Base-by-base conservation (phyloP, 2,797 vertebrate genomes). In the Aythya fuligula region DNA sequence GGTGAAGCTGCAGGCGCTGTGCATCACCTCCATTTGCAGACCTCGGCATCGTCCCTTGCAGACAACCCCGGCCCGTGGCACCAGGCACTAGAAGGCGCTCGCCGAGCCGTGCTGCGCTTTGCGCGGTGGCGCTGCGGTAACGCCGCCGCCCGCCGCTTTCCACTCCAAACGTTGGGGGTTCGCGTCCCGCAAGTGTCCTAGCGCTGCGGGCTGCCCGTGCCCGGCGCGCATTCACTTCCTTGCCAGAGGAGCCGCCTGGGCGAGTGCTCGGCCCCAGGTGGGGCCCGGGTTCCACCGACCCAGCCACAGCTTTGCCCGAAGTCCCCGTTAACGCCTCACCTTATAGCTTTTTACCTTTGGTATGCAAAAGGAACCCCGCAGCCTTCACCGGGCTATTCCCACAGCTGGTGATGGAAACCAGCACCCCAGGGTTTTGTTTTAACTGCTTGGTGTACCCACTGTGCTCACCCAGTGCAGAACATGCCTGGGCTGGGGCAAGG, bases 121-220 rank as follows among this genome's bases (percentile, higher is more conserved):
- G 3, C 7, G 11, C 18, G 24, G 94, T 94, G 87, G 96, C 95
- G 62, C 82, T 17, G 32, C 24, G 1, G 81, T 12, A 79, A 9
- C 16, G 94, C 4, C 0, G 4, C 30, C 0, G 66, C 1, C 4
- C 0, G 4, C 27, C 0, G 66, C 1, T 0, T 0, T 0, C 0
- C 0, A 0, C 0, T 0, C 0, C 0, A 0, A 0, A 0, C 0
- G 0, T 0, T 0, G 0, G 0, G 0, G n/a, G 97, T 96, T 97
- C 96, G 95, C 5, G 32, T 20, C 51, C 3, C 6, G 97, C 97
- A 97, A 97, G 95, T 78, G 97, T 97, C 95, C 97, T 96, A 91
- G 91, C 97, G 95, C 87, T 10, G 56, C 84, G 64, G 91, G 96
- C 95, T 97, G 92, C 1, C 64, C 1, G 97, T 97, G 95, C 93